phyloP scores from a whole-genome alignment of 2,113 vertebrate genomes.

The Xenopus laevis region DNA sequence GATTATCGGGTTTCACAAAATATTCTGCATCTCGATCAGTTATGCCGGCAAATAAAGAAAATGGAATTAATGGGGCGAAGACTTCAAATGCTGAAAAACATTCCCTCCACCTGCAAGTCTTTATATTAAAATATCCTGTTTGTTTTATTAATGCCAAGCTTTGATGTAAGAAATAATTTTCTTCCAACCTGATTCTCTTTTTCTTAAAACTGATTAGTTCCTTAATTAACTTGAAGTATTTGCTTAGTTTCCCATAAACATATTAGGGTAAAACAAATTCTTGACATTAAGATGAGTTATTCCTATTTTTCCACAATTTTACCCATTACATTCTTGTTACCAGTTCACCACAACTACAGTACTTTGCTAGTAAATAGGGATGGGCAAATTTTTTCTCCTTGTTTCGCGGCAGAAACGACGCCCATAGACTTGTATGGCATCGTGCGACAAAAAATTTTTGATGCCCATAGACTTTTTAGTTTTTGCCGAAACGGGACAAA shows the following conservation, averaged over 20 bases:
- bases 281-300: background rate
- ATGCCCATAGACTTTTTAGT: too few species aligned
- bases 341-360: too few species aligned
- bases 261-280: background rate
- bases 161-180: background rate
- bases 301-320: background rate
- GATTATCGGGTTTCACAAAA: background rate
- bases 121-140: conserved; percentile 1
- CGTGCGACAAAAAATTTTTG: too few species aligned
- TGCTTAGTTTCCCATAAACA: background rate
- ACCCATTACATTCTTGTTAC: background rate
- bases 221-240: background rate
- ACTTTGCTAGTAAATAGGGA: background rate
- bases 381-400: too few species aligned
- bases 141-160: background rate
- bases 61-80: background rate
- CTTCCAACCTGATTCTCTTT: background rate
- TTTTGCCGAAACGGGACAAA: too few species aligned
- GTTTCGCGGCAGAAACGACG: too few species aligned
- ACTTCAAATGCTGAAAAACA: background rate
- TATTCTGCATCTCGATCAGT: background rate
- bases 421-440: too few species aligned
- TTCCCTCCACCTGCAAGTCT: conserved; percentile 1
- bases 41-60: background rate
- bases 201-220: background rate